Evolutionary conservation across 2,888 invertebrate genomes (phyloP).

Genomic region (Trimorus sp.): DNA sequence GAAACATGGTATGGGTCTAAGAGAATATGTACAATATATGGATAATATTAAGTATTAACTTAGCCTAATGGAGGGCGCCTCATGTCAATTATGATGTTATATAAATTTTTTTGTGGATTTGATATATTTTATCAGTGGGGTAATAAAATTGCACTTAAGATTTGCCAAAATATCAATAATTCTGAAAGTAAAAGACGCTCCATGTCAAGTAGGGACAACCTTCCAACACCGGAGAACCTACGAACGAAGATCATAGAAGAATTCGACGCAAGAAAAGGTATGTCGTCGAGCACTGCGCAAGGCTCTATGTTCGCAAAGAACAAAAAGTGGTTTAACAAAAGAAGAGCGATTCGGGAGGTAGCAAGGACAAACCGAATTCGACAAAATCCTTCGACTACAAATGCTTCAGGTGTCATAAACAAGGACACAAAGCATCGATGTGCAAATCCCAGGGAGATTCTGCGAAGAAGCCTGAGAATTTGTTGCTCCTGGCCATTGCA

Average conservation of each 20-base stretch:
- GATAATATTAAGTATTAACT: too few relatives aligned
- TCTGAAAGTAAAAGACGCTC: too few relatives aligned
- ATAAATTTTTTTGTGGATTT: too few relatives aligned
- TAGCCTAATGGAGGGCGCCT: too few relatives aligned
- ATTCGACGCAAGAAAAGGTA: not conserved
- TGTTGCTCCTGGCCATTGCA: not conserved
- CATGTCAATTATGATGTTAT: too few relatives aligned
- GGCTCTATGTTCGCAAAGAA: not conserved
- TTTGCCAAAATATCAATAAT: too few relatives aligned
- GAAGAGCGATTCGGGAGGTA: not conserved
- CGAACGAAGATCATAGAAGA: not conserved
- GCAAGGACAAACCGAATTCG: not conserved
- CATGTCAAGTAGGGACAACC: conserved; percentile 35
- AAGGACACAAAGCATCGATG: not conserved
- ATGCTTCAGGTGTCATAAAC: not conserved
- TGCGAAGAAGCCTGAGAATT: not conserved
- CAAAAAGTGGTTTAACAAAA: not conserved
- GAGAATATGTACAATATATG: too few relatives aligned
- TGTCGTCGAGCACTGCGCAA: not conserved
- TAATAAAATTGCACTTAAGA: too few relatives aligned
- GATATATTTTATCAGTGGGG: too few relatives aligned
- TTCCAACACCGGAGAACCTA: conserved; percentile 20
- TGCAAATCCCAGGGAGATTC: not conserved
- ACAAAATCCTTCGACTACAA: not conserved
- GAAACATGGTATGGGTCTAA: too few relatives aligned